phyloP scores from a whole-genome alignment of 35 echinoderm and acorn worm genomes.

The Patiria miniata region DNA sequence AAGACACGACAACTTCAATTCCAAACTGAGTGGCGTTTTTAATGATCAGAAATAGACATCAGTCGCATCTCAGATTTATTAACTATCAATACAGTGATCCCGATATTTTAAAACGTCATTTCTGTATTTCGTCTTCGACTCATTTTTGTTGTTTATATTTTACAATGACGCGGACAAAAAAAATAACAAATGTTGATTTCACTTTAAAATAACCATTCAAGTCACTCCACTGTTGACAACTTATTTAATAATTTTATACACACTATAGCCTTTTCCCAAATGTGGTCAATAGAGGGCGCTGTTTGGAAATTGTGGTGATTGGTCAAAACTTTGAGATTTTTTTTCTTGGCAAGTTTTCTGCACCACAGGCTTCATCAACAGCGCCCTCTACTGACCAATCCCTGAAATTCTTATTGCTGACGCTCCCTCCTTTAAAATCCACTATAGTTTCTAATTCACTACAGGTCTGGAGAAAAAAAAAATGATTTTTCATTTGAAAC shows the following conservation, averaged over 20 bases:
- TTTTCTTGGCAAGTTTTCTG: no score
- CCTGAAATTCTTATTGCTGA: slow-evolving; percentile 13
- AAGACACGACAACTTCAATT: not conserved
- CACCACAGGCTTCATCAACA: no score
- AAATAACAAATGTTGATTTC: not conserved
- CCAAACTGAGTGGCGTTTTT: slow-evolving; percentile 9
- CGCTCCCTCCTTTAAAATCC: not conserved
- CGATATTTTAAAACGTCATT: not conserved
- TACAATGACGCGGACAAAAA: not conserved
- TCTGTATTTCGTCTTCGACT: not conserved
- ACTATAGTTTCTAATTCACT: no score
- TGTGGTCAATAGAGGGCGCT: not conserved
- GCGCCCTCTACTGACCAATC: slow-evolving; percentile 4
- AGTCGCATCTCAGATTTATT: not conserved
- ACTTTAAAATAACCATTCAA: not conserved
- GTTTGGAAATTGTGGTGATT: no score
- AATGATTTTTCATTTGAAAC: no score
- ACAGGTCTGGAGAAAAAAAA: no score
- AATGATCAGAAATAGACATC: slow-evolving; percentile 23
- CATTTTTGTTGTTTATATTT: not conserved
- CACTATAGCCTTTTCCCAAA: not conserved
- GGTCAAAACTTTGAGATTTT: no score
- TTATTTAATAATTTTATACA: slow-evolving; percentile 10
- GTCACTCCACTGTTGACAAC: not conserved
- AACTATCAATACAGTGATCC: slow-evolving; percentile 21